Conservation (phyloP, 2,797 vertebrate genomes). For the Parotocinclus haroldoi region DNA sequence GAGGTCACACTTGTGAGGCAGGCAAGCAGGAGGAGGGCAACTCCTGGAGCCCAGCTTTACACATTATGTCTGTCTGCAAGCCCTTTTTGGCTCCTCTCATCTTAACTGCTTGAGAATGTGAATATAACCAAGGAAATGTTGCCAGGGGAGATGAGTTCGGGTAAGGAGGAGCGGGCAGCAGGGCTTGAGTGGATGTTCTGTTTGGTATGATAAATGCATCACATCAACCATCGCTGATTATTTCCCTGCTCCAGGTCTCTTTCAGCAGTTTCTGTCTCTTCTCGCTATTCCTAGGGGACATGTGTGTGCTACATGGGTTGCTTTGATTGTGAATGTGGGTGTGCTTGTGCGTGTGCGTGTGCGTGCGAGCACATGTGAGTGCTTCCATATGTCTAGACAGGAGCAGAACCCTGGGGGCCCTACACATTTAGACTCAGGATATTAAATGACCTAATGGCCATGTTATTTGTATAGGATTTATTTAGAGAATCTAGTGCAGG, state of each 20-base stretch:
- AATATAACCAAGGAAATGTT: slow-evolving; percentile 41
- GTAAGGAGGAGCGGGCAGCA: slow-evolving; percentile 15
- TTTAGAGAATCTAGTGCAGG: slow-evolving; percentile 46
- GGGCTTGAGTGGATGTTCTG: slow-evolving; percentile 31
- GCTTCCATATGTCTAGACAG: slow-evolving; percentile 59
- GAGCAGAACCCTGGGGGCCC: slow-evolving; percentile 48
- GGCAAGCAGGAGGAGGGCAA: slow-evolving; percentile 42
- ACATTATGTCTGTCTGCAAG: slow-evolving; percentile 49
- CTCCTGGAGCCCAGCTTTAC: slow-evolving; percentile 41
- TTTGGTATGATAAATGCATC: slow-evolving; percentile 39
- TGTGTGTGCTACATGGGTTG: slow-evolving; percentile 23
- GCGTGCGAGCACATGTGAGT: slow-evolving; percentile 35
- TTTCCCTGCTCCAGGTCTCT: slow-evolving; percentile 37
- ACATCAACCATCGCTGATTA: slow-evolving; percentile 35
- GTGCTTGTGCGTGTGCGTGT: slow-evolving; percentile 21
- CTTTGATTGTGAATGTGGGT: slow-evolving; percentile 24
- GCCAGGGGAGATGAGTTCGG: slow-evolving; percentile 29
- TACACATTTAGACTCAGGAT: slow-evolving; percentile 52
- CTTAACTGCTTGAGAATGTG: slow-evolving; percentile 31
- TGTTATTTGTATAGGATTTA: slow-evolving; percentile 54
- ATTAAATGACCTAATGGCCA: slow-evolving; percentile 56
- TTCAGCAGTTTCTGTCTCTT: slow-evolving; percentile 27
- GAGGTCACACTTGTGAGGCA: slow-evolving; percentile 56
- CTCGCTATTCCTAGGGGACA: slow-evolving; percentile 35
- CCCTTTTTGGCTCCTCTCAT: slow-evolving; percentile 36